Percentiles rank a stretch among this genome's conserved stretches.
Evolutionary conservation across 2,888 invertebrate genomes (phyloP).

Genomic region (Mesodorylaimus sp.): DNA sequence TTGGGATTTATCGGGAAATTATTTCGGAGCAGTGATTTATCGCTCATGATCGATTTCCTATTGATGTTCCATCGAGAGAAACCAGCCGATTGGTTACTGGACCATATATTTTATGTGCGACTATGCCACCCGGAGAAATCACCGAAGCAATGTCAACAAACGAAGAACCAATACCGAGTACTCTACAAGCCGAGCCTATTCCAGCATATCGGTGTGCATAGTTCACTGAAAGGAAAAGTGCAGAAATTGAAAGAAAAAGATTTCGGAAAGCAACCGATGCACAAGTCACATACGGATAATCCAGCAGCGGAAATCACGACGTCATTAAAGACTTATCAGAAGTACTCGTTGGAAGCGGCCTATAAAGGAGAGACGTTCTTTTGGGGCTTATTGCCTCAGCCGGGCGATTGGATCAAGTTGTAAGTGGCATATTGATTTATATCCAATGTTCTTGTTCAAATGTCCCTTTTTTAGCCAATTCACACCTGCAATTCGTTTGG

Average conservation of each 20-base stretch:
- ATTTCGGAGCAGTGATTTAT: constrained; percentile 68
- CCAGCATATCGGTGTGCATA: constrained; percentile 83
- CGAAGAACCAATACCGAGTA: constrained; percentile 34
- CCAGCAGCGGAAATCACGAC: constrained; percentile 50
- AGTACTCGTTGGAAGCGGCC: constrained; percentile 56
- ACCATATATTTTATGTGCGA: constrained; percentile 67
- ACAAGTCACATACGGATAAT: constrained; percentile 45
- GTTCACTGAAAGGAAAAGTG: constrained; percentile 82
- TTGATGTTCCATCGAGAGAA: constrained; percentile 86
- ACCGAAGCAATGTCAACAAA: constrained; percentile 64
- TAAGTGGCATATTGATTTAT: too few relatives aligned
- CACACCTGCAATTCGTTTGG: constrained; percentile 43
- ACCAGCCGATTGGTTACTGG: constrained; percentile 88
- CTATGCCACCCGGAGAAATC: constrained; percentile 49
- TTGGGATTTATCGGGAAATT: constrained; percentile 75
- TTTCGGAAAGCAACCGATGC: constrained; percentile 10
- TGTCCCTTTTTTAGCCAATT: too few relatives aligned
- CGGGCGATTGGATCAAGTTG: constrained; percentile 61
- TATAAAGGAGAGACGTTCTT: constrained; percentile 72
- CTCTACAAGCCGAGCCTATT: constrained; percentile 72
- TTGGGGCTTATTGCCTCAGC: constrained; percentile 69
- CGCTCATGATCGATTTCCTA: constrained; percentile 70
- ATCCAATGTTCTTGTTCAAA: too few relatives aligned
- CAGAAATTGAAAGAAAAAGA: constrained; percentile 65
- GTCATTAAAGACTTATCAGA: constrained; percentile 57